Percentiles rank a stretch among this genome's conserved stretches.
These are phyloP conservation scores for Tringa solitaria DNA, from an alignment of 2,113 vertebrate species.

Conservation along the genomic window DNA sequence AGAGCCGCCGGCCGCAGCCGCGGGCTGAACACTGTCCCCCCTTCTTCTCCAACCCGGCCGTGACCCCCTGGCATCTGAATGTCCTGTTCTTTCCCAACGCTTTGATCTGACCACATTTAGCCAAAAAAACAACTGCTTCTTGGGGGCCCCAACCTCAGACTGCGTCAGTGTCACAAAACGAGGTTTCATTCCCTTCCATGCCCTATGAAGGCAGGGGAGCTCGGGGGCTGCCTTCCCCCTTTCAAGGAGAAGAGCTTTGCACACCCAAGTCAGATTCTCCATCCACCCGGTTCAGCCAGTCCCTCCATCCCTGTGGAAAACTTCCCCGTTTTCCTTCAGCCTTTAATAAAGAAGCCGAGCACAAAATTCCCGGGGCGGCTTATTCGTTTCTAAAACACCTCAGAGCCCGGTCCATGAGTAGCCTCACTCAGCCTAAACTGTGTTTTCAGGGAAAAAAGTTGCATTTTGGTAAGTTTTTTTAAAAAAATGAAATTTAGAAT, in stretches of 20 bases:
- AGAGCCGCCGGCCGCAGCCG: not conserved
- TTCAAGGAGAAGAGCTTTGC: not conserved
- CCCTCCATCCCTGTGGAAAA: accelerated
- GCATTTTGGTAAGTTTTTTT: not conserved
- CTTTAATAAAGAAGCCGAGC: not conserved
- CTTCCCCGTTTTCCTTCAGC: not conserved
- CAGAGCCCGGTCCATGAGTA: not conserved
- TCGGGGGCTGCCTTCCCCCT: not conserved
- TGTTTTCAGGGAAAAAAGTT: not conserved
- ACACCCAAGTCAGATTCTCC: not conserved
- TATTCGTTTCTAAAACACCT: not conserved
- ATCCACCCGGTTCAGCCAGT: not conserved
- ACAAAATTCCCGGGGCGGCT: not conserved
- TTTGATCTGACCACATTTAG: not conserved
- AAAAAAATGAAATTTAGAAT: not conserved
- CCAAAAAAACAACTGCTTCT: not conserved
- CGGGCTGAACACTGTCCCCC: not conserved
- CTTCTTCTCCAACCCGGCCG: not conserved
- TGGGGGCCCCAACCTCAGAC: not conserved
- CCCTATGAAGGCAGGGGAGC: not conserved
- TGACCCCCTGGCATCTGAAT: not conserved
- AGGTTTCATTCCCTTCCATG: not conserved
- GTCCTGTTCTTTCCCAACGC: not conserved
- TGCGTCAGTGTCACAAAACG: not conserved
- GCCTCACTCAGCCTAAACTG: accelerated